phyloP scores from a whole-genome alignment of 1,140 invertebrate species.

The Temnothorax longispinosus region DNA sequence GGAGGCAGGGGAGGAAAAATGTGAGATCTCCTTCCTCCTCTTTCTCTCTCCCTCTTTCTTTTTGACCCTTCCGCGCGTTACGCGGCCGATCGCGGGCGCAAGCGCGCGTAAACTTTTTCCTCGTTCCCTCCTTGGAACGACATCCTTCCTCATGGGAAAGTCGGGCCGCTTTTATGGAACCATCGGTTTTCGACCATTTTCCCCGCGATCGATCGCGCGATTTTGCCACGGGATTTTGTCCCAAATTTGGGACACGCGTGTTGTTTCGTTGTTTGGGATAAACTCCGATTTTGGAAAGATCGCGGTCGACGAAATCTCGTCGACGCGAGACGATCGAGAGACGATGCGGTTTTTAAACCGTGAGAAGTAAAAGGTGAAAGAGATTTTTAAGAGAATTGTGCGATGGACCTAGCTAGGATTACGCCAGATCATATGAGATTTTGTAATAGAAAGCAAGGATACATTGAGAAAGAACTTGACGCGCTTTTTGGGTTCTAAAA shows the following conservation, averaged over 20 bases:
- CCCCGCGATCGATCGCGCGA: neutral
- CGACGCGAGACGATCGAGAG: no score
- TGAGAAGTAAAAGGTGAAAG: neutral
- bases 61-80: neutral
- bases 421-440: neutral
- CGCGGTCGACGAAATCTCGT: neutral
- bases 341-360: neutral
- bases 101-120: conserved; percentile 6
- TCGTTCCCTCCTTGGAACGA: neutral
- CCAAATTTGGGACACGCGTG: no score
- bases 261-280: no score
- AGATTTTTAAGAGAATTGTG: neutral
- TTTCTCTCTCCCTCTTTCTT: neutral
- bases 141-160: conserved; percentile 23
- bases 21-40: conserved; percentile 52
- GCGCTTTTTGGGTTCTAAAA: neutral
- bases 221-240: neutral
- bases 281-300: neutral
- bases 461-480: neutral
- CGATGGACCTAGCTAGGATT: neutral
- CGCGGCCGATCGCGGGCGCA: neutral
- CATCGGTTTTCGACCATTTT: neutral
- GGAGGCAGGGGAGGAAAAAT: conserved; percentile 76
- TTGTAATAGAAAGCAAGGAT: neutral
- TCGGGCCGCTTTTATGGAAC: neutral